Evolutionary conservation across 2,888 invertebrate genomes (phyloP), one percentile per base, ranked within the genome.

Genomic region (Odontocolon sp.): DNA sequence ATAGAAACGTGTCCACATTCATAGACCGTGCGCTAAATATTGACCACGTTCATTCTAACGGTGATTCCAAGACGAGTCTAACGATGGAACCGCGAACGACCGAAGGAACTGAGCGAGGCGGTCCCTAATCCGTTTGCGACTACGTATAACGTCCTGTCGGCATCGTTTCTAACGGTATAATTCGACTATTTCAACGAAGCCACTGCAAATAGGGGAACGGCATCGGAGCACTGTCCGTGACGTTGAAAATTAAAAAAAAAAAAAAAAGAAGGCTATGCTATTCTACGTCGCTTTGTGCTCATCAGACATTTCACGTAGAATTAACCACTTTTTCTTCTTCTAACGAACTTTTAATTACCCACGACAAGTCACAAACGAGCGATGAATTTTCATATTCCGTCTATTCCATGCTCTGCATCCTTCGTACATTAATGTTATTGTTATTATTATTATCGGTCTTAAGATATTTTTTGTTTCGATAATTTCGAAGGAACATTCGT

Each of bases 21-120:
- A 67, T 54, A 59, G n/a, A 23, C 38, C 38, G 31, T 50, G 57
- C 69, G 64, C 61, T 59, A 56, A 75, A 66, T 66, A 61, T 74
- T 66, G 78, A 75, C 67, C 70, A 67, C 61, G 70, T 75, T 63
- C 75, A 59, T 36, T 78, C 78, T 71, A 78, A 78, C 78, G 75
- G 78, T 78, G 47, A 64, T 28, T 75, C 36, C 28, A 6, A 63
- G 36, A 18, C 33, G 54, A 66, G 28, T 59, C 57, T 69, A 72
- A 72, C 72, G 57, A 68, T 56, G 61, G 31, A 2, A 18, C 52
- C 31, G 14, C 50, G 40, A 6, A n/a, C 42, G 21, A 63, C 47
- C 23, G 33, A 14, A 8, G 50, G 28, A 61, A 52, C 9, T 8
- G 9, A 28, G 23, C 42, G 23, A 59, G 47, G 36, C 38, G 40